These are phyloP conservation scores for Ageneiosus marmoratus DNA, from an alignment of 2,113 vertebrate species.

Conservation along the genomic window DNA sequence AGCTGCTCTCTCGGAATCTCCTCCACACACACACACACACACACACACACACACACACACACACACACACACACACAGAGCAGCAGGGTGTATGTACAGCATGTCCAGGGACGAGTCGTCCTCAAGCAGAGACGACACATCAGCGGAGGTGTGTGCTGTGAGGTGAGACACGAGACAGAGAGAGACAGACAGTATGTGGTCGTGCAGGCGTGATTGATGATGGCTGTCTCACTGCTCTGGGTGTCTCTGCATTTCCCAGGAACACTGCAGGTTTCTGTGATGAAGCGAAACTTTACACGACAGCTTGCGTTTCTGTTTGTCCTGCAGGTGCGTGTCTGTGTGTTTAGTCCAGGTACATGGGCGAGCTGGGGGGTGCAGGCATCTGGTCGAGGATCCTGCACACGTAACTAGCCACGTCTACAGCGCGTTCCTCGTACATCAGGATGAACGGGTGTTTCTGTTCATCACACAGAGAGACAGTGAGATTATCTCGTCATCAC, in stretches of 20 bases:
- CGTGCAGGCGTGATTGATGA: constrained; percentile 68
- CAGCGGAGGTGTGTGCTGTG: constrained; percentile 29
- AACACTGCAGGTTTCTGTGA: constrained; percentile 82
- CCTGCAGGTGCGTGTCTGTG: background rate
- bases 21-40: background rate
- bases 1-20: background rate
- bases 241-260: constrained; percentile 67
- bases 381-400: constrained; percentile 97
- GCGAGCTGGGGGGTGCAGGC: constrained; percentile 93
- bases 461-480: constrained; percentile 23
- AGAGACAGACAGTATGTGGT: constrained; percentile 13
- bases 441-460: constrained; percentile 97
- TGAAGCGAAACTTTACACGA: constrained; percentile 80
- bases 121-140: background rate
- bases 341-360: constrained; percentile 93
- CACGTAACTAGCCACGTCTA: constrained; percentile 92
- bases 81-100: constrained; percentile 8
- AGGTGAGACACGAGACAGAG: constrained; percentile 34
- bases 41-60: constrained; percentile 18
- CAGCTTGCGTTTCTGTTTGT: constrained; percentile 59
- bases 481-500: background rate
- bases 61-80: background rate
- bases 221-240: constrained; percentile 83
- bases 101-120: background rate
- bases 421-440: constrained; percentile 97